These are phyloP conservation scores for Typhlichthys eigenmanni DNA, from an alignment of 2,797 vertebrate genomes.

Conservation along the genomic window DNA sequence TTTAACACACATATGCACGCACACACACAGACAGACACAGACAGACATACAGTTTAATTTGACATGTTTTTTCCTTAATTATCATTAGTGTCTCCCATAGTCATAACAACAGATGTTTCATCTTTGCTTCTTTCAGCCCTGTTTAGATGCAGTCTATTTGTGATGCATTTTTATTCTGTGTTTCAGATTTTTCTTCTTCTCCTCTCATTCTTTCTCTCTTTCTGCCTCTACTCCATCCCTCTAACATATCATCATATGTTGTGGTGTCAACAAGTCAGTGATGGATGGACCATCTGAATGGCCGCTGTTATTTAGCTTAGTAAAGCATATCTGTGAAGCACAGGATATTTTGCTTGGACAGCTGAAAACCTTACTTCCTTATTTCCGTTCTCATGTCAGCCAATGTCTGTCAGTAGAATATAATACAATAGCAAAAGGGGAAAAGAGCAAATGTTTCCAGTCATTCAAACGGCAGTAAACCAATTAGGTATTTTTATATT, in stretches of 20 bases:
- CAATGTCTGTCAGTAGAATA: background rate
- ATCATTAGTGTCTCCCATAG: background rate
- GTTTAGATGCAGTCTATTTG: background rate
- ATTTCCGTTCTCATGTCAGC: background rate
- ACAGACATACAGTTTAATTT: background rate
- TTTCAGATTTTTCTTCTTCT: background rate
- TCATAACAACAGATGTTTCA: background rate
- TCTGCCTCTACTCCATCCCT: too few species aligned
- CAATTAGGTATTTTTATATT: too few species aligned
- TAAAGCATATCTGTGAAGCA: conserved; percentile 11
- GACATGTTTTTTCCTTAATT: background rate
- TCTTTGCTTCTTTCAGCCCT: background rate
- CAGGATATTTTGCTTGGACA: conserved; percentile 1
- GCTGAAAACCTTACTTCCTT: conserved; percentile 1
- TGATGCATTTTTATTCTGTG: background rate
- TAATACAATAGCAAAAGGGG: background rate
- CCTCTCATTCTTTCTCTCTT: background rate
- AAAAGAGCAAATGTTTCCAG: background rate
- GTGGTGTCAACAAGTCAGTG: background rate
- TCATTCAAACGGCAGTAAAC: too few species aligned
- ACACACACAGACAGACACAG: background rate
- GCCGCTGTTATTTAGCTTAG: conserved; percentile 27
- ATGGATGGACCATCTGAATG: background rate
- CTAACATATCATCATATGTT: background rate
- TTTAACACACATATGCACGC: conserved; percentile 32